Conservation (phyloP, 2,797 vertebrate species). For the Hylomyscus alleni region DNA sequence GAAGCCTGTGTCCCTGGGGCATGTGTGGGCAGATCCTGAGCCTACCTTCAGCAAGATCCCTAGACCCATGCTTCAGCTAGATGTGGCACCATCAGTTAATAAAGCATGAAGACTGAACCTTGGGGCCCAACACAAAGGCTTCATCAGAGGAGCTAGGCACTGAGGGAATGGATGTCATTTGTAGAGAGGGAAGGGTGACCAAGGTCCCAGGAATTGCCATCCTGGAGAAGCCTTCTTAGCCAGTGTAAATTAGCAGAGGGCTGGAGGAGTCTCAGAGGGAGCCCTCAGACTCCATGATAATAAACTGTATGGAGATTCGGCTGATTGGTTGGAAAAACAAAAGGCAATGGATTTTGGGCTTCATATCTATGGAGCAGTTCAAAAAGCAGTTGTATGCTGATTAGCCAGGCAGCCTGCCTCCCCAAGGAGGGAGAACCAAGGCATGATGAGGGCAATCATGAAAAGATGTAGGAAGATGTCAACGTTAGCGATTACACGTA, state of each 20-base stretch:
- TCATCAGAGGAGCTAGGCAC: background rate
- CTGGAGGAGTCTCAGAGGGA: slow-evolving; percentile 11
- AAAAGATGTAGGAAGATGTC: slow-evolving; percentile 81
- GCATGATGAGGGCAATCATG: slow-evolving; percentile 78
- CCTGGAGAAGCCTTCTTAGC: background rate
- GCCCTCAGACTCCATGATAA: background rate
- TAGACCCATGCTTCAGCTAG: background rate
- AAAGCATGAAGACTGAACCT: background rate
- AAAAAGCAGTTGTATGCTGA: background rate
- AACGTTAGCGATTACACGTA: slow-evolving; percentile 80
- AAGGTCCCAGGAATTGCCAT: background rate
- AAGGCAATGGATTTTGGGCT: background rate
- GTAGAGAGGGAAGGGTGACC: background rate
- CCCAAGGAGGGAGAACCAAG: slow-evolving; percentile 74
- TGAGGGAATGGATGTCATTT: background rate
- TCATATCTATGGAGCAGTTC: background rate
- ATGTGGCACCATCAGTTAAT: background rate
- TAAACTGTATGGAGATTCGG: background rate
- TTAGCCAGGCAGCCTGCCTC: slow-evolving; percentile 60
- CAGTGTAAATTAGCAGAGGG: background rate
- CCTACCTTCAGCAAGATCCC: background rate
- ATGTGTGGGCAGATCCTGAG: background rate
- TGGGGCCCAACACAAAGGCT: background rate
- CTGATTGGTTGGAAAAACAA: slow-evolving; percentile 35
- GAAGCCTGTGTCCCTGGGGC: background rate